phyloP scores from a whole-genome alignment of 2,113 vertebrate genomes.

The Lepus timidus region DNA sequence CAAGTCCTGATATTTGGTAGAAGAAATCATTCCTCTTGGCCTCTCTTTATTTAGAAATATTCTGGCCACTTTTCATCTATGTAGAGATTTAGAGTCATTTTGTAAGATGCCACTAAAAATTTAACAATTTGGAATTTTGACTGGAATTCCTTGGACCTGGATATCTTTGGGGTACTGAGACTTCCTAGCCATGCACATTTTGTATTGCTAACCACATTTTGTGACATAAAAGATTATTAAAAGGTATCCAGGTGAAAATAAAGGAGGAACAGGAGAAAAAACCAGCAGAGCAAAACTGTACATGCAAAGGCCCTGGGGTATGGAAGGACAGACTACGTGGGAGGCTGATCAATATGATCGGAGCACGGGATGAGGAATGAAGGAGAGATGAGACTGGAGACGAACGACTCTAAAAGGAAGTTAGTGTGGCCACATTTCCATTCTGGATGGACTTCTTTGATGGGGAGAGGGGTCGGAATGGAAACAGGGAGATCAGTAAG shows the following conservation, averaged over 20 bases:
- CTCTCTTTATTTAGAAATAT: not conserved
- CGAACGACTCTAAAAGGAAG: not conserved
- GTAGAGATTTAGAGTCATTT: not conserved
- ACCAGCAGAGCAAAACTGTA: not conserved
- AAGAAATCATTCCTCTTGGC: not conserved
- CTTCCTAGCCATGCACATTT: not conserved
- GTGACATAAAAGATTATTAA: not conserved
- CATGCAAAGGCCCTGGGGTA: not conserved
- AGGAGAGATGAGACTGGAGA: not conserved
- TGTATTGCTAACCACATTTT: not conserved
- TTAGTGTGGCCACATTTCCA: not conserved
- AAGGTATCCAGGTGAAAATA: not conserved
- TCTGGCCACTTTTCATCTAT: not conserved
- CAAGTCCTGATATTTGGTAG: not conserved
- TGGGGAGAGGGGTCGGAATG: too few species aligned
- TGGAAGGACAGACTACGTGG: not conserved
- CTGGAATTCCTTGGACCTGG: not conserved
- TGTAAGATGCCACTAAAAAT: not conserved
- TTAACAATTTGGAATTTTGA: not conserved
- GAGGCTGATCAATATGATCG: too few species aligned
- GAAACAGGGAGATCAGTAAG: not conserved
- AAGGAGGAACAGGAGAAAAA: not conserved
- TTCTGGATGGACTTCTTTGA: not conserved
- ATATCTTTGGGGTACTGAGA: not conserved
- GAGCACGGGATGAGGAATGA: not conserved